These are phyloP conservation scores for Invenusta paracnida DNA, from an alignment of 2,888 invertebrate species.

Conservation along the genomic window DNA sequence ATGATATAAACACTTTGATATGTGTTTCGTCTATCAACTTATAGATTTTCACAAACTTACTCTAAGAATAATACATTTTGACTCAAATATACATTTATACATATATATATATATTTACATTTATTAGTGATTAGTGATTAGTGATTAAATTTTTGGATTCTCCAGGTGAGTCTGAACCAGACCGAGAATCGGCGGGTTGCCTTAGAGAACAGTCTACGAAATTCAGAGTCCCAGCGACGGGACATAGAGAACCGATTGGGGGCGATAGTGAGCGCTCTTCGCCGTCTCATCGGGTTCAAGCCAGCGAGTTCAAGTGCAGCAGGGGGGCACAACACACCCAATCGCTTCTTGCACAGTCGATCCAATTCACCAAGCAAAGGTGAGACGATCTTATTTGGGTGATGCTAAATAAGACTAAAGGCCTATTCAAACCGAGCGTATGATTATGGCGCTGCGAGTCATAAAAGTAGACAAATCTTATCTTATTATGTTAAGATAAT, in stretches of 20 bases:
- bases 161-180: not conserved
- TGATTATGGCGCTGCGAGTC: too few relatives aligned
- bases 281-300: not conserved
- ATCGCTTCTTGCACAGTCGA: not conserved
- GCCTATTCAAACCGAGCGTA: too few relatives aligned
- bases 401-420: too few relatives aligned
- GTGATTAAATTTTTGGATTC: not conserved
- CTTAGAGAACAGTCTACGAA: not conserved
- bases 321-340: not conserved
- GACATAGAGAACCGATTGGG: not conserved
- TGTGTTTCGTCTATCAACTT: too few relatives aligned
- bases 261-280: not conserved
- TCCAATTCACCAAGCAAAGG: conserved; percentile 8
- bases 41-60: too few relatives aligned
- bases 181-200: not conserved
- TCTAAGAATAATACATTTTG: too few relatives aligned
- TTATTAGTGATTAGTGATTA: too few relatives aligned
- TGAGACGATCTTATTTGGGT: not conserved
- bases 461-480: too few relatives aligned
- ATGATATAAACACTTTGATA: too few relatives aligned
- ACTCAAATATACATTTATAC: too few relatives aligned
- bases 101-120: too few relatives aligned
- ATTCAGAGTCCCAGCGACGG: not conserved
- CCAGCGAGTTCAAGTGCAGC: not conserved
- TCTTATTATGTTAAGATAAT: too few relatives aligned